A percentile compares a stretch with the other conserved stretches of the same genome.
Conservation (phyloP, 1,140 invertebrate species). For the Triops cancriformis region DNA sequence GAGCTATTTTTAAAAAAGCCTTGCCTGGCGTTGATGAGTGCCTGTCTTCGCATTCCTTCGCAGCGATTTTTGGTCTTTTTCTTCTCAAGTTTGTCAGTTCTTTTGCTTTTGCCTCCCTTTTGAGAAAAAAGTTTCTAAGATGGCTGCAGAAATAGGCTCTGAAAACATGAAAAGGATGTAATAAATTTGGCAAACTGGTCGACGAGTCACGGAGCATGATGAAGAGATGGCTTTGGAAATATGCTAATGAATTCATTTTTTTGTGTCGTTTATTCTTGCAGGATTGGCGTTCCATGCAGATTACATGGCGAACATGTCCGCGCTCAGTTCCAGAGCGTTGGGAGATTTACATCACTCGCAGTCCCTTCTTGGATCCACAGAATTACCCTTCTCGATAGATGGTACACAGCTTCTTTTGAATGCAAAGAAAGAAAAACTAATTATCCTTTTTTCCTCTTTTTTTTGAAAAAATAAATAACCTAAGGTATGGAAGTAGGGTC, state of each 20-base stretch:
- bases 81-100: neutral
- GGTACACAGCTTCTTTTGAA: constrained; percentile 44
- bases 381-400: constrained; percentile 69
- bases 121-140: neutral
- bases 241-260: neutral
- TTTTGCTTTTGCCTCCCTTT: neutral
- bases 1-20: constrained; percentile 8
- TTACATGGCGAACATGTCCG: constrained; percentile 53
- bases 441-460: neutral
- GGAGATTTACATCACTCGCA: constrained; percentile 54
- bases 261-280: constrained; percentile 28
- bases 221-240: neutral
- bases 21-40: neutral
- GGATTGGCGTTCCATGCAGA: constrained; percentile 49
- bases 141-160: neutral
- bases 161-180: neutral
- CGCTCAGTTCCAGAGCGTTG: constrained; percentile 47
- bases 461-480: constrained; percentile 8
- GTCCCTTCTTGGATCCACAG: constrained; percentile 62
- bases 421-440: neutral
- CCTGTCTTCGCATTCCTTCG: neutral
- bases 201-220: neutral
- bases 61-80: neutral
- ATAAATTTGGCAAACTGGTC: neutral
- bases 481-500: constrained; percentile 46